Evolutionary conservation across 2,888 invertebrate genomes (phyloP), one percentile per base, ranked within the genome.

Genomic region (Drosophila paranaensis): DNA sequence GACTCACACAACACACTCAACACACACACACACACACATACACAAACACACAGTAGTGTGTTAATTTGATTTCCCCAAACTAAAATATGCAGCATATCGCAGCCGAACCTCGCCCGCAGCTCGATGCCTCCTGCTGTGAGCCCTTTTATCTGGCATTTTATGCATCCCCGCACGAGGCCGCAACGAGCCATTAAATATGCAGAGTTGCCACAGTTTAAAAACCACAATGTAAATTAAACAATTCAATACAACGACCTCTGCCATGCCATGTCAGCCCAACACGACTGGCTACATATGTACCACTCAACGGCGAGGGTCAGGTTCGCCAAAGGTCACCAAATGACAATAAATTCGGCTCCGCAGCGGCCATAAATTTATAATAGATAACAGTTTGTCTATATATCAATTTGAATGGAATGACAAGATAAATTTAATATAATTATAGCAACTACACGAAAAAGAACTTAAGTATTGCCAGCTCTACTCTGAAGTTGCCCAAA

Each of bases 131-230:
- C 64, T 20, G 51, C 39, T 46, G 48, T 30, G 39, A 20, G 27
- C 25, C 40, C 43, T 54, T 48, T 48, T 50, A 30, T 62, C 55
- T 62, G 69, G 20, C 30, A 68, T 60, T 71, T 56, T 62, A 61
- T 65, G 77, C 64, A 74, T 48, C 48, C 64, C 64, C 57, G 48
- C 60, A 43, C 30, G 33, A 20, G 20, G 57, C 46, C 65, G 60
- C 79, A 81, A 54, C 55, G 70, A 62, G 45, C 56, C 54, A 69
- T 88, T 86, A 77, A 82, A 86, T 71, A 81, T 81, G 88, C 71
- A 77, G 63, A 56, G 70, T 62, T 76, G 77, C 82, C 82, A 66
- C 65, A 73, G 77, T 71, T 88, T 64, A 57, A 73, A 73, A 77
- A 37, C 81, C 78, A 56, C 87, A 71, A 71, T 74, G 71, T 63